phyloP scores from a whole-genome alignment of 2,888 invertebrate genomes.

The Cabera pusaria region DNA sequence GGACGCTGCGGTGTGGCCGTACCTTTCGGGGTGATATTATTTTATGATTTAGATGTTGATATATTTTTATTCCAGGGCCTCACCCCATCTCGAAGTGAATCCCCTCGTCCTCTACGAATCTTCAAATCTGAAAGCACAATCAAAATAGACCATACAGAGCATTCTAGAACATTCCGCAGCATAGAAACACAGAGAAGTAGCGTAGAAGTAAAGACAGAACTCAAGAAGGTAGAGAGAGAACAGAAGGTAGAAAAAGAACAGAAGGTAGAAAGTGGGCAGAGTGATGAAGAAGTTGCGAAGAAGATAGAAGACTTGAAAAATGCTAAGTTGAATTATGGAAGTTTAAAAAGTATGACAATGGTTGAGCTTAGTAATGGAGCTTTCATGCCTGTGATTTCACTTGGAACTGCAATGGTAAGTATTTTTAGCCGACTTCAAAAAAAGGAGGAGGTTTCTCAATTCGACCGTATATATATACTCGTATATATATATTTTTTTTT shows the following conservation, averaged over 20 bases:
- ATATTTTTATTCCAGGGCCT: too few species aligned
- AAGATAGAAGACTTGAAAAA: slow-evolving; percentile 45
- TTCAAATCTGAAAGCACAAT: slow-evolving; percentile 12
- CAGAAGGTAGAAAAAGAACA: not conserved
- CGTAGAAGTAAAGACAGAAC: too few species aligned
- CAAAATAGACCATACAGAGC: too few species aligned
- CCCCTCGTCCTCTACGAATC: not conserved
- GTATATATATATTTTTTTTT: too few species aligned
- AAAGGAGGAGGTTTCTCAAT: not conserved
- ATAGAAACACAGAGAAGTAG: slow-evolving; percentile 4
- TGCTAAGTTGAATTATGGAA: slow-evolving; percentile 46
- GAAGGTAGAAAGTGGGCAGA: not conserved
- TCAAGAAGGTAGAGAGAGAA: slow-evolving; percentile 25
- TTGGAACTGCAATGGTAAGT: slow-evolving; percentile 69
- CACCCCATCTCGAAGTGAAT: slow-evolving; percentile 21
- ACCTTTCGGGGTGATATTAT: too few species aligned
- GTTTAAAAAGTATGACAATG: slow-evolving; percentile 35
- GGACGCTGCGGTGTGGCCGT: too few species aligned
- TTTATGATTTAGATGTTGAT: too few species aligned
- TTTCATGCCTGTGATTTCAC: slow-evolving; percentile 53
- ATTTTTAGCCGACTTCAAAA: not conserved
- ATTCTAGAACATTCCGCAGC: not conserved
- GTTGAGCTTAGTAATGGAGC: slow-evolving; percentile 46
- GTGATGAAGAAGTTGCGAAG: slow-evolving; percentile 30
- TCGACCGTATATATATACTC: too few species aligned